Percentiles rank a stretch among this genome's conserved stretches.
Evolutionary conservation across 37 sponge, comb jelly and placozoan genomes (phyloP).

Genomic region (Lycopodina hypogea): DNA sequence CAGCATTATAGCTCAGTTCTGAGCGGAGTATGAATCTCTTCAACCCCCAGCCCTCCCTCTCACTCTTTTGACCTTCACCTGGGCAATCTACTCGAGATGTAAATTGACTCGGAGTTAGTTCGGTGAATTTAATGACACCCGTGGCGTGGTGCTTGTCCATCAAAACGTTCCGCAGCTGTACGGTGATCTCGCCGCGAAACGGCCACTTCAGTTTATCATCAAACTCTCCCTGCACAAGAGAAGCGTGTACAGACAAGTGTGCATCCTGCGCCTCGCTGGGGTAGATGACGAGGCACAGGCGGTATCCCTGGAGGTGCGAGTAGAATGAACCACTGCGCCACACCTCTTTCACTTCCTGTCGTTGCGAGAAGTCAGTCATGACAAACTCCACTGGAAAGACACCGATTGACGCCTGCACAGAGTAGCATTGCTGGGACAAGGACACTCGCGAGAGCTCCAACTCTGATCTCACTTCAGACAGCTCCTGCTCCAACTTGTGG

Average conservation of each 20-base stretch:
- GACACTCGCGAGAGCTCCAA: not conserved
- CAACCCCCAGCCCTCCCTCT: constrained; percentile 20
- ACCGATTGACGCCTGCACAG: constrained; percentile 21
- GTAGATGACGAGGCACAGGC: constrained; percentile 34
- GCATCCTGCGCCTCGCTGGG: constrained; percentile 19
- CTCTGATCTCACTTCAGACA: not conserved
- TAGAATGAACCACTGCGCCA: constrained; percentile 53
- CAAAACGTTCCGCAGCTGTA: constrained; percentile 59
- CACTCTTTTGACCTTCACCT: not conserved
- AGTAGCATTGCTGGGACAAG: constrained; percentile 31
- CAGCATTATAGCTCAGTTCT: constrained; percentile 20
- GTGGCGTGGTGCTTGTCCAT: constrained; percentile 27
- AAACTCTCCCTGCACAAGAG: constrained; percentile 51
- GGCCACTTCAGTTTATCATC: constrained; percentile 58
- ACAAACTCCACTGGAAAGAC: constrained; percentile 36
- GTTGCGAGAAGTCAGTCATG: constrained; percentile 15
- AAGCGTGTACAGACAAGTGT: constrained; percentile 36
- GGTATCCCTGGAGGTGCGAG: constrained; percentile 58
- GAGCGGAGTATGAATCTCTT: constrained; percentile 37
- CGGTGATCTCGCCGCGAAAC: constrained; percentile 41
- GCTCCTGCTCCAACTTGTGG: not conserved
- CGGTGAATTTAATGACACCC: constrained; percentile 22
- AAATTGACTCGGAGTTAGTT: constrained; percentile 9
- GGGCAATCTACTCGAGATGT: not conserved
- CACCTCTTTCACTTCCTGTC: not conserved